Conservation (phyloP, 2,113 vertebrate genomes). For the Nestor notabilis region DNA sequence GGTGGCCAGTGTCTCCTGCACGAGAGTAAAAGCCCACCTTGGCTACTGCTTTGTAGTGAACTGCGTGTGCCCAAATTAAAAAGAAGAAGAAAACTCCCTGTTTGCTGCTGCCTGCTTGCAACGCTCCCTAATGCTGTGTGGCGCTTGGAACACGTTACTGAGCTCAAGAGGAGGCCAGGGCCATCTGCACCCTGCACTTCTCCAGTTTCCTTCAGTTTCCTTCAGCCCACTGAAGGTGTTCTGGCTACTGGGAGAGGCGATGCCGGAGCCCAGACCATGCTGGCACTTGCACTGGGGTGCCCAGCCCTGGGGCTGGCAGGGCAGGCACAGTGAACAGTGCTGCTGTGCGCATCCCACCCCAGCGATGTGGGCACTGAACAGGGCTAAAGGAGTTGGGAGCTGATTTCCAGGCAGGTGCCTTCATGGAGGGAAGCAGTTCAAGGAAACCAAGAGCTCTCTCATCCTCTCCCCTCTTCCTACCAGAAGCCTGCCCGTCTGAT, state of each 20-base stretch:
- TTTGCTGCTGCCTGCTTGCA: not conserved
- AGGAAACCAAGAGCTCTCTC: not conserved
- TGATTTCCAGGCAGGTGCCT: not conserved
- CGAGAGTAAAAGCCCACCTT: not conserved
- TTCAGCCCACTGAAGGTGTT: too few relatives aligned
- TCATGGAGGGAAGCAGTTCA: not conserved
- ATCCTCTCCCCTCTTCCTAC: not conserved
- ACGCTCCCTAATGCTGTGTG: rapidly evolving
- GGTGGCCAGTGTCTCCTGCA: not conserved
- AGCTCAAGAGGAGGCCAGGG: not conserved
- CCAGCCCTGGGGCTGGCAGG: not conserved
- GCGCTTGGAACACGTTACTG: rapidly evolving
- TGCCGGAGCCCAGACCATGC: rapidly evolving
- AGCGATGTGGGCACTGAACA: not conserved
- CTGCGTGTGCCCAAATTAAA: not conserved
- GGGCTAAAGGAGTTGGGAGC: not conserved
- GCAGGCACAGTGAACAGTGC: not conserved
- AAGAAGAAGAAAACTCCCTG: not conserved
- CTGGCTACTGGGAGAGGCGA: not conserved
- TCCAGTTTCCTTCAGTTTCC: not conserved
- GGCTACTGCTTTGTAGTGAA: not conserved
- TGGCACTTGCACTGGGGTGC: not conserved
- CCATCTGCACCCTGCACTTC: not conserved
- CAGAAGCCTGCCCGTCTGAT: not conserved
- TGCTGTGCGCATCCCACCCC: not conserved